phyloP scores from a whole-genome alignment of 2,113 vertebrate genomes.

The Cervus canadensis region DNA sequence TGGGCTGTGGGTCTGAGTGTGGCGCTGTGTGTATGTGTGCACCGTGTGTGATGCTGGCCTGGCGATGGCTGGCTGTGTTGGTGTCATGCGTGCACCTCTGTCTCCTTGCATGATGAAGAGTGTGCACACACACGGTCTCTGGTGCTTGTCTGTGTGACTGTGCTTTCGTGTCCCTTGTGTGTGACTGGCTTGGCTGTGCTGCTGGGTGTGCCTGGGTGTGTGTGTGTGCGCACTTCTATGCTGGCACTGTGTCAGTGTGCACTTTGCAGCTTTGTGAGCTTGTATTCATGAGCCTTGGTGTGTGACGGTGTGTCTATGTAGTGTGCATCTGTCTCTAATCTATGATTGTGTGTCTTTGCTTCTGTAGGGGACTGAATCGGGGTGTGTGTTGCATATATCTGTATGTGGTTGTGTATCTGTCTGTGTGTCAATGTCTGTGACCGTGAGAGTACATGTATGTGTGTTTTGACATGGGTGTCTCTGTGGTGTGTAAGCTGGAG shows the following conservation, averaged over 20 bases:
- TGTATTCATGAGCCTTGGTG: not conserved
- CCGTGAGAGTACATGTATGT: not conserved
- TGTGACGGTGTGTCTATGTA: rapidly evolving
- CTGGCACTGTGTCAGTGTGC: not conserved
- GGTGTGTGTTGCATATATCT: not conserved
- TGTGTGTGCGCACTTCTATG: not conserved
- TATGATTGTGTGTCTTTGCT: not conserved
- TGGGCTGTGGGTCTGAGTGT: not conserved
- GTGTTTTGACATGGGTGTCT: not conserved
- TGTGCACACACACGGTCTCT: not conserved
- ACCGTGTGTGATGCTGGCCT: constrained; percentile 3
- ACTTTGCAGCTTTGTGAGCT: not conserved
- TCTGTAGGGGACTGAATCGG: not conserved
- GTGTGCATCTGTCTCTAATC: not conserved
- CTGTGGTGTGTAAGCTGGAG: not conserved
- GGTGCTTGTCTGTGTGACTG: constrained; percentile 52
- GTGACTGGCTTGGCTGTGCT: not conserved
- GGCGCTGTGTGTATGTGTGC: constrained; percentile 26
- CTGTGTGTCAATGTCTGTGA: not conserved
- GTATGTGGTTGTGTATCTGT: not conserved
- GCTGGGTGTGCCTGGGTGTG: not conserved
- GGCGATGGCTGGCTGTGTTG: constrained; percentile 62
- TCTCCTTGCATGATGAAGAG: not conserved
- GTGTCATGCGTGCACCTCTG: constrained; percentile 57
- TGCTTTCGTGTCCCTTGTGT: not conserved